Conservation (phyloP, 2,113 vertebrate species). For the Engystomops pustulosus region DNA sequence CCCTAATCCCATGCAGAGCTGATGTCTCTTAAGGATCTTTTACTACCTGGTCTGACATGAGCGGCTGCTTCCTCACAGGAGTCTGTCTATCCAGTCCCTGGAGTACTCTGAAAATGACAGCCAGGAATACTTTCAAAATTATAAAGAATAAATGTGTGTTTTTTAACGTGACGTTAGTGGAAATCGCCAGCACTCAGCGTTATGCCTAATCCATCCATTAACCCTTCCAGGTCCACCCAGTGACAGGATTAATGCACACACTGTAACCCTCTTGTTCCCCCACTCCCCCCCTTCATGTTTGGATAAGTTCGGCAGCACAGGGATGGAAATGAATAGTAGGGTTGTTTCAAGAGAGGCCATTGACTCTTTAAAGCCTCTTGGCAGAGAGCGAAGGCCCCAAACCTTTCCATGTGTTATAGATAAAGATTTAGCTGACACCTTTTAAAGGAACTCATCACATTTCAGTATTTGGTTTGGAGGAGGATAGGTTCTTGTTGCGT, state of each 20-base stretch:
- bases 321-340: constrained; percentile 46
- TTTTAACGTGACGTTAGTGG: background rate
- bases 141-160: background rate
- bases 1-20: background rate
- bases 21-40: background rate
- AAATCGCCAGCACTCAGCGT: constrained; percentile 31
- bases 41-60: background rate
- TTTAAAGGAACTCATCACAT: constrained; percentile 37
- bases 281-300: constrained; percentile 13
- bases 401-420: constrained; percentile 31
- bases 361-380: constrained; percentile 52
- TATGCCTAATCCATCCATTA: constrained; percentile 10
- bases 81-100: constrained; percentile 10
- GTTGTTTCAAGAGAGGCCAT: constrained; percentile 54
- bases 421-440: constrained; percentile 34
- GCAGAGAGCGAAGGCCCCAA: constrained; percentile 6
- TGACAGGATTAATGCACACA: constrained; percentile 35
- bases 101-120: constrained; percentile 35
- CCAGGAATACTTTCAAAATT: background rate
- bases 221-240: background rate
- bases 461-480: constrained; percentile 34
- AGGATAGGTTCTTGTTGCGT: background rate
- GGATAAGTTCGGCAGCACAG: constrained; percentile 38
- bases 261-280: constrained; percentile 5
- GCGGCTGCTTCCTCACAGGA: background rate